These are phyloP conservation scores for Forficula auricularia DNA, from an alignment of 1,140 invertebrate genomes.

Conservation along the genomic window DNA sequence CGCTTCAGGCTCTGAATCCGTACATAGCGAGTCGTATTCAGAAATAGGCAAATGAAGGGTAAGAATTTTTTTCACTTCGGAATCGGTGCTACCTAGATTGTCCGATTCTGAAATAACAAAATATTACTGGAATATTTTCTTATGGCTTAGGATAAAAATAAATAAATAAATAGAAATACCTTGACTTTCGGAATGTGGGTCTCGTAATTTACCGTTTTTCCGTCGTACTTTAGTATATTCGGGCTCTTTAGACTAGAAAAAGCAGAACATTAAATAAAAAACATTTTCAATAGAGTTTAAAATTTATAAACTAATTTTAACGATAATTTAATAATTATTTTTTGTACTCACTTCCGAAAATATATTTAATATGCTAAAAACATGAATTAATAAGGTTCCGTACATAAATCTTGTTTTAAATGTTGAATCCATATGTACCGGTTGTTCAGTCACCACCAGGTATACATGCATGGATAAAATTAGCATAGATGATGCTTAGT, in stretches of 20 bases:
- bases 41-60: conserved; percentile 73
- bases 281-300: background rate
- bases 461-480: too few relatives aligned
- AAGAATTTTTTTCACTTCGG: conserved; percentile 73
- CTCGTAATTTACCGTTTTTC: conserved; percentile 53
- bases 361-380: too few relatives aligned
- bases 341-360: too few relatives aligned
- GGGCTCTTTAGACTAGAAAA: conserved; percentile 48
- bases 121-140: background rate
- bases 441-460: too few relatives aligned
- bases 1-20: conserved; percentile 52
- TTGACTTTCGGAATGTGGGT: conserved; percentile 63
- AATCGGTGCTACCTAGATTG: conserved; percentile 70
- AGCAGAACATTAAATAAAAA: conserved; percentile 2
- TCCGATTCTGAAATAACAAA: conserved; percentile 57
- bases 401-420: too few relatives aligned
- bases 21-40: conserved; percentile 62
- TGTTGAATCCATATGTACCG: too few relatives aligned
- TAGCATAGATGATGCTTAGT: too few relatives aligned
- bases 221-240: conserved; percentile 63
- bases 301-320: too few relatives aligned
- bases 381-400: too few relatives aligned
- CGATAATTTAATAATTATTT: too few relatives aligned
- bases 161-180: conserved; percentile 28
- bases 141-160: background rate